Base-by-base conservation (phyloP, 2,113 vertebrate genomes). In the Tricholaema leucomelas region DNA sequence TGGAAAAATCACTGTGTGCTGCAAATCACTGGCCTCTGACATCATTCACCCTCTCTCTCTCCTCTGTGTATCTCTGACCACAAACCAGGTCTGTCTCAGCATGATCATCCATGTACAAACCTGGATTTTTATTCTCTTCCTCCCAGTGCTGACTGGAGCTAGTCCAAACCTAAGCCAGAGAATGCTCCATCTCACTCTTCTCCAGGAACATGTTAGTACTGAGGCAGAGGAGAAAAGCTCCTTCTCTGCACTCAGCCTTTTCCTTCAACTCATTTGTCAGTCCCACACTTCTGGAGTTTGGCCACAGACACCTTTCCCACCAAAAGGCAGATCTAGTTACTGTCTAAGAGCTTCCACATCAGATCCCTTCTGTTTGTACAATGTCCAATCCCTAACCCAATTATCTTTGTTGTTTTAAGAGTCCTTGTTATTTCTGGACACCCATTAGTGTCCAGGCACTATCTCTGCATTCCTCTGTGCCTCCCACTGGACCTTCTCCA, bases 21-120 rank as follows among this genome's bases (percentile, higher is more conserved):
- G 19, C 48, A 48, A 42, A 25, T 19, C 58, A 13, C 12, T 10
- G 4, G 1, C 15, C 30, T 59, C 30, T 1, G 0, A 3, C 48
- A 5, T 3, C 42, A 2, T 25, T 59, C 44, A 38, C 33, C 11
- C 36, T 48, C 50, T 44, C 50, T 44, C 50, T 87, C 10, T 0
- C n/a, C 27, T 38, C 7, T 18, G 28, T 18, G 24, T 24, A 4
- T 50, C 56, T 42, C 33, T 33, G 48, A n/a, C 42, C 19, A 40
- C 1, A 0, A 20, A 12, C 44, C 33, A 30, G 28, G 17, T 70
- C 69, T 40, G 6, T 48, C 56, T 42, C 25, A 11, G 23, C 33
- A 33, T 18, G 12, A 21, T 42, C 58, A 19, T 42, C 69, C 8
- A 6, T 6, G 33, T 60, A 33, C 44, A 27, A 5, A 31, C 14